These are phyloP conservation scores for Ethmia dodecea DNA, from an alignment of 2,888 invertebrate genomes.

Conservation along the genomic window DNA sequence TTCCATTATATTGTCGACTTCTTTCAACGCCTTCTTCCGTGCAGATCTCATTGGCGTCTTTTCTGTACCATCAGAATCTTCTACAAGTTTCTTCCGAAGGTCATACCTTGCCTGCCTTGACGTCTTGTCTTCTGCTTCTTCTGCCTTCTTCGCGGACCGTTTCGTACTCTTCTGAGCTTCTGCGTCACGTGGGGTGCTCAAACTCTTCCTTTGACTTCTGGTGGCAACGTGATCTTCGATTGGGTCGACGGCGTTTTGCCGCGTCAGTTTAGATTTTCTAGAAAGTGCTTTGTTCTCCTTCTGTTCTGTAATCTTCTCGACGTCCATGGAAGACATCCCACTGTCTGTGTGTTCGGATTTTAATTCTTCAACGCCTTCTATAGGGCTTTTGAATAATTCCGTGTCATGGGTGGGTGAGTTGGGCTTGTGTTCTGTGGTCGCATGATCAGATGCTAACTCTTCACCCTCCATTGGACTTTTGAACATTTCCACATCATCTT, in stretches of 20 bases:
- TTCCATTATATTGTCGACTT: conserved; percentile 20
- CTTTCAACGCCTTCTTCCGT: conserved; percentile 32
- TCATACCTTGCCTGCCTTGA: neutral
- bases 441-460: neutral
- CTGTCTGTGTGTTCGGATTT: conserved; percentile 11
- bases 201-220: neutral
- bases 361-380: neutral
- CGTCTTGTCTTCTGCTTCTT: neutral
- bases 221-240: neutral
- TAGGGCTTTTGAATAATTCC: neutral
- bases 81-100: neutral
- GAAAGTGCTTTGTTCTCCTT: conserved; percentile 38
- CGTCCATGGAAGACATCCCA: conserved; percentile 26
- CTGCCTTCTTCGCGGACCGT: neutral
- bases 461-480: neutral
- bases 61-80: neutral
- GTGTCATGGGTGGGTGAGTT: too few species aligned
- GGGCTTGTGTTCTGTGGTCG: too few species aligned
- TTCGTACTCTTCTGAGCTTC: neutral
- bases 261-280: conserved; percentile 28
- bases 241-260: conserved; percentile 38
- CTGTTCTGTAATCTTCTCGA: conserved; percentile 27
- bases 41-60: neutral
- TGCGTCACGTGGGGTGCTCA: neutral
- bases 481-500: too few species aligned